Evolutionary conservation across 2,113 vertebrate species (phyloP), one percentile per base, ranked within the genome.

Genomic region (Oxyruncus cristatus): DNA sequence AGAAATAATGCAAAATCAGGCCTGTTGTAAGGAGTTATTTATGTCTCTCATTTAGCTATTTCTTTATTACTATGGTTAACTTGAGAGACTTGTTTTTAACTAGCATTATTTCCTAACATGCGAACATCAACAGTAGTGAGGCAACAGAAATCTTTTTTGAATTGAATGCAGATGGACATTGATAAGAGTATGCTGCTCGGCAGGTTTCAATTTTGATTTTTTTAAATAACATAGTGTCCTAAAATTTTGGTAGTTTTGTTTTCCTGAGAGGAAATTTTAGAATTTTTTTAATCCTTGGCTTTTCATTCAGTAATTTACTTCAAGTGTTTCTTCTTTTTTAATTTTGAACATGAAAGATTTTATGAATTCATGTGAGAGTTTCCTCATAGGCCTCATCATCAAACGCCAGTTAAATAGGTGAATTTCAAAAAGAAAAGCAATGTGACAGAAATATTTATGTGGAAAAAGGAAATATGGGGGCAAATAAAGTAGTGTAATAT

Each of bases 11-110:
- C 80, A 71, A 74, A 93, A 88, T 89, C 3, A 20, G 81, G 30
- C 28, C 42, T 88, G 8, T 78, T 91, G 33, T 42, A 83, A 86
- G 96, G 27, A 95, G 90, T 79, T 96, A 91, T 89, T 96, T 39
- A 77, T 88, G 46, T 50, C 11, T 77, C 56, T 96, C 75, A 96
- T 89, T 96, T 96, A 88, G 26, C 28, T 83, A 1, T 86, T 61
- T 85, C 53, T 97, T 94, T 94, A 87, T 73, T 90, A 55, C 15
- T 68, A 2, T 35, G 71, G n/a, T 85, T 81, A 44, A 79, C 32
- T 55, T 76, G 79, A 95, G 76, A 93, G 32, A 81, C 49, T 90
- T 95, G 50, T 52, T 28, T 95, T 93, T 79, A 92, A 88, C 80
- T 78, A 78, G 47, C 18, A 70, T 14, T 87, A 50, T 94, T 95